Evolutionary conservation across 2,797 vertebrate genomes (phyloP).

Genomic region (Chaetodon trifasciatus): DNA sequence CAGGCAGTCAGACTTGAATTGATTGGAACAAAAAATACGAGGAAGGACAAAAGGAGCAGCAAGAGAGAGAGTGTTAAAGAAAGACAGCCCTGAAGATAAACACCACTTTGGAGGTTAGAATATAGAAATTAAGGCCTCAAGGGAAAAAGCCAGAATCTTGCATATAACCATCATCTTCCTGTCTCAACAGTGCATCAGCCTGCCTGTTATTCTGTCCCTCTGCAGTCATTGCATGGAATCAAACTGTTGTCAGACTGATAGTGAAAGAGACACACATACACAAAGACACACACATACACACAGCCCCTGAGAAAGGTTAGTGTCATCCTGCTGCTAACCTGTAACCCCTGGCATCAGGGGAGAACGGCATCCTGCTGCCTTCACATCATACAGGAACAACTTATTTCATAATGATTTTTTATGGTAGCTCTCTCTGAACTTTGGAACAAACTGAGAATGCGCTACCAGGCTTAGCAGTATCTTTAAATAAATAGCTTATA

Average conservation of each 20-base stretch:
- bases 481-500: not conserved
- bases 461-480: not conserved
- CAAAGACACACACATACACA: constrained; percentile 2
- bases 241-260: not conserved
- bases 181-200: constrained; percentile 26
- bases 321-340: constrained; percentile 37
- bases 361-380: constrained; percentile 26
- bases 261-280: constrained; percentile 5
- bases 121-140: constrained; percentile 78
- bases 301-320: constrained; percentile 60
- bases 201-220: constrained; percentile 17
- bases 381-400: constrained; percentile 23
- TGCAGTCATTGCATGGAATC: constrained; percentile 21
- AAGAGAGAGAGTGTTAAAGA: constrained; percentile 14
- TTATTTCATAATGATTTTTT: not conserved
- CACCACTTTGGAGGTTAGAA: constrained; percentile 65
- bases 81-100: constrained; percentile 60
- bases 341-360: constrained; percentile 16
- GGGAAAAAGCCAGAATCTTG: constrained; percentile 60
- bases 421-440: constrained; percentile 6
- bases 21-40: not conserved
- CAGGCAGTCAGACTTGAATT: constrained; percentile 7
- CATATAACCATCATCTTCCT: constrained; percentile 53
- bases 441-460: not conserved
- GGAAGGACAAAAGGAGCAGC: constrained; percentile 39